Conservation (phyloP, 1,140 invertebrate species). For the Brachionus rubens region DNA sequence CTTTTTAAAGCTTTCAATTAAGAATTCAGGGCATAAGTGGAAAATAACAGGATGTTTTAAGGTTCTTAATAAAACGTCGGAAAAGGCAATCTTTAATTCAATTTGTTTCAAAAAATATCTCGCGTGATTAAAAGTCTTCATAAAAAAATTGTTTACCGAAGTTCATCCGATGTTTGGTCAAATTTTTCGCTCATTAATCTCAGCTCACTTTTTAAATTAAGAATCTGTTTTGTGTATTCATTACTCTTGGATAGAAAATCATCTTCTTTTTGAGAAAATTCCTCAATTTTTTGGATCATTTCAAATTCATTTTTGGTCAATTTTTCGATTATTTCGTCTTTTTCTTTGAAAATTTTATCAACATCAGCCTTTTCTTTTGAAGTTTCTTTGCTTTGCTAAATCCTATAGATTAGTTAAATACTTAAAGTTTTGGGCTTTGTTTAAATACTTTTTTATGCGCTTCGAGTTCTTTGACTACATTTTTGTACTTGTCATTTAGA, state of each 20-base stretch:
- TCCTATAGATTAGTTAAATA: background rate
- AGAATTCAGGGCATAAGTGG: no score
- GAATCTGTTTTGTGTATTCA: background rate
- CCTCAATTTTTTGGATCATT: background rate
- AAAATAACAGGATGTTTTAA: no score
- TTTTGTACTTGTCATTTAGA: constrained; percentile 16
- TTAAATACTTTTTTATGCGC: constrained; percentile 22
- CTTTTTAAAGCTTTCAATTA: no score
- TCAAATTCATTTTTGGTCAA: background rate
- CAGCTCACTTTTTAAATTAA: background rate
- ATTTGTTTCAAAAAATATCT: background rate
- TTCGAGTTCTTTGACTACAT: constrained; percentile 29
- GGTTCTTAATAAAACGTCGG: no score
- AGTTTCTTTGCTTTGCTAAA: constrained; percentile 22
- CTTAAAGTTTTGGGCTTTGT: no score
- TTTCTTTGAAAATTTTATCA: background rate
- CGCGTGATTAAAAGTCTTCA: background rate
- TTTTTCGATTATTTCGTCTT: background rate
- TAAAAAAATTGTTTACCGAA: background rate
- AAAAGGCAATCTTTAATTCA: no score
- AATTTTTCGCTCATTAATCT: background rate
- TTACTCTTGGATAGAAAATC: background rate
- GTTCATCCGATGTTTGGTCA: background rate
- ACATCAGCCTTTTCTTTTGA: constrained; percentile 12
- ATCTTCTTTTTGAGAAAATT: background rate